A percentile compares a stretch with the other conserved stretches of the same genome.
Conservation (phyloP, 1,140 invertebrate genomes). For the Brachionus manjavacas region DNA sequence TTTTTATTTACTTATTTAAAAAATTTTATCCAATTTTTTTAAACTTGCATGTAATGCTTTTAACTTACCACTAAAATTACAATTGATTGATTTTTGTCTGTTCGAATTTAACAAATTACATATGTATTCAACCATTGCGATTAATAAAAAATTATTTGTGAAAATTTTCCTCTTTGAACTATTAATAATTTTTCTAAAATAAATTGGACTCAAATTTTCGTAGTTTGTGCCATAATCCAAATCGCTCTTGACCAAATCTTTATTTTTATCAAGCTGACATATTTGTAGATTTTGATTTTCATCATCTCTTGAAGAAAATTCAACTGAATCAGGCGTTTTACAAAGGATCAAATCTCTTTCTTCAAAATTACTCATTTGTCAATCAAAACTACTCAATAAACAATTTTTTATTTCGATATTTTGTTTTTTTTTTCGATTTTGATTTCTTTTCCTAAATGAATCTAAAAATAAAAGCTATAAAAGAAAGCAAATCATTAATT, state of each 20-base stretch:
- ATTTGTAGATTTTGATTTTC: background rate
- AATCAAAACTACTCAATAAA: background rate
- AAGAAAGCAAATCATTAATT: background rate
- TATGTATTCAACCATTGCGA: slow-evolving; percentile 17
- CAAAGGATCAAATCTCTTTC: background rate
- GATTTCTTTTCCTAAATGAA: too few species aligned
- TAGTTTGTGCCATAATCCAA: too few species aligned
- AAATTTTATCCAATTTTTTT: too few species aligned
- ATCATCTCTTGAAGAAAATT: background rate
- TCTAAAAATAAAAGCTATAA: background rate
- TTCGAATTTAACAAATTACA: slow-evolving; percentile 4
- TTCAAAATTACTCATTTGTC: background rate
- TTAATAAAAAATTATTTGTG: background rate
- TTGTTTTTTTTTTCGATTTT: too few species aligned
- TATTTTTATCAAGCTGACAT: too few species aligned
- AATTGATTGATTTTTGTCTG: background rate
- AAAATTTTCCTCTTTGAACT: background rate
- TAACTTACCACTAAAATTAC: background rate
- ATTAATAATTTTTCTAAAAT: background rate
- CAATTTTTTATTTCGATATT: too few species aligned
- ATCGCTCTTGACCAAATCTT: too few species aligned
- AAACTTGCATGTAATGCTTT: too few species aligned
- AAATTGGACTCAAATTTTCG: background rate
- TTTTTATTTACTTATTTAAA: too few species aligned
- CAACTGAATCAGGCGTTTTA: background rate